Conservation (phyloP, 2,888 invertebrate species). For the Lasioglossum vierecki region DNA sequence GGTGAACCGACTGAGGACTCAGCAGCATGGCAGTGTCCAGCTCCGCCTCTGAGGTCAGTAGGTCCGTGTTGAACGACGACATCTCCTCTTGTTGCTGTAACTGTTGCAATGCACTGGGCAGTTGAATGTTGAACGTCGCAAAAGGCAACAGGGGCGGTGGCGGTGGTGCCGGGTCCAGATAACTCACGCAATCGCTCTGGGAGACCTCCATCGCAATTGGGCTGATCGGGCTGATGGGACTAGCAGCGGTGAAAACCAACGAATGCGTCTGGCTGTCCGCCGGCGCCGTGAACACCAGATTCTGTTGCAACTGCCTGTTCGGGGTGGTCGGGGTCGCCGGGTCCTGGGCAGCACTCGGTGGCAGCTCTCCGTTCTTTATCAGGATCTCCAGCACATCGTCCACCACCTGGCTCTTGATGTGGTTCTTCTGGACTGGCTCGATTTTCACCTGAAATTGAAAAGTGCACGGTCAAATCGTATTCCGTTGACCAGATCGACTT, state of each 20-base stretch:
- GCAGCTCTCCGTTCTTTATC: slow-evolving; percentile 96
- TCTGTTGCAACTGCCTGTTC: slow-evolving; percentile 82
- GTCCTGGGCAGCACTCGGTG: slow-evolving; percentile 93
- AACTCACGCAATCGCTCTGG: slow-evolving; percentile 78
- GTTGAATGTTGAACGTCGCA: slow-evolving; percentile 82
- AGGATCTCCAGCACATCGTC: slow-evolving; percentile 97
- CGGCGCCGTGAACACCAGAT: slow-evolving; percentile 80
- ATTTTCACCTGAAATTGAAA: slow-evolving; percentile 77
- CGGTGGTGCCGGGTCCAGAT: slow-evolving; percentile 77
- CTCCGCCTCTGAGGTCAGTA: slow-evolving; percentile 83
- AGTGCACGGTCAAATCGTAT: neutral
- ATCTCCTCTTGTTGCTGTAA: slow-evolving; percentile 78
- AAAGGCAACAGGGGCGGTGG: slow-evolving; percentile 83
- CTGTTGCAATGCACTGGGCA: slow-evolving; percentile 78
- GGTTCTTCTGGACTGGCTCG: slow-evolving; percentile 82
- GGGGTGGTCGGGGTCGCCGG: slow-evolving; percentile 86
- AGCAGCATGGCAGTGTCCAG: slow-evolving; percentile 83
- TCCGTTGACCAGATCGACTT: neutral
- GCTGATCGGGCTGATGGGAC: slow-evolving; percentile 79
- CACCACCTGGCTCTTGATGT: slow-evolving; percentile 90
- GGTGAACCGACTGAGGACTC: slow-evolving; percentile 79
- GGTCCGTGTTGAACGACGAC: slow-evolving; percentile 77
- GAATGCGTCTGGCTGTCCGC: slow-evolving; percentile 80
- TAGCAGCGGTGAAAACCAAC: slow-evolving; percentile 77
- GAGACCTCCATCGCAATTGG: slow-evolving; percentile 81